phyloP scores from a whole-genome alignment of 2,888 invertebrate species.

The Machimus rusticus region DNA sequence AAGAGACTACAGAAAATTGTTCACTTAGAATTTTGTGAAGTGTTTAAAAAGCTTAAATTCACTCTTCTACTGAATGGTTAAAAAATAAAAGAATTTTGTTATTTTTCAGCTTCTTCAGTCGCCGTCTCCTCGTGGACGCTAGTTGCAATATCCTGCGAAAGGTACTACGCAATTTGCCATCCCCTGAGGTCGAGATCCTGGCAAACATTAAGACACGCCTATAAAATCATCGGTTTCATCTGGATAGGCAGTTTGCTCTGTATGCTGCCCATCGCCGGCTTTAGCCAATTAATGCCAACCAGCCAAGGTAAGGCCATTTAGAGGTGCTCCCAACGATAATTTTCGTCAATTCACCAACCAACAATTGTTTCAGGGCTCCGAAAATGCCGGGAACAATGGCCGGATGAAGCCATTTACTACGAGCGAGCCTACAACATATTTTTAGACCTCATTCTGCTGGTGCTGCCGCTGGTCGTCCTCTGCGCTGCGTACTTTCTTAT shows the following conservation, averaged over 20 bases:
- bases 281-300: constrained; percentile 68
- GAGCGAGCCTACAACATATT: constrained; percentile 73
- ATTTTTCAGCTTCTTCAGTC: constrained; percentile 74
- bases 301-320: constrained; percentile 58
- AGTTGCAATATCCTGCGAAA: constrained; percentile 79
- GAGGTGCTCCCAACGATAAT: not conserved
- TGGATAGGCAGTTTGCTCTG: constrained; percentile 72
- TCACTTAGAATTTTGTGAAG: not conserved
- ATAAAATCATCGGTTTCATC: constrained; percentile 72
- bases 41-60: not conserved
- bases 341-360: not conserved
- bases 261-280: constrained; percentile 71
- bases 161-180: constrained; percentile 81
- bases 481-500: constrained; percentile 71
- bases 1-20: not conserved
- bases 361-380: constrained; percentile 63
- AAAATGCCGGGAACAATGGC: constrained; percentile 72
- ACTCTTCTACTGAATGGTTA: not conserved
- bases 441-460: constrained; percentile 70
- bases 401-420: constrained; percentile 66
- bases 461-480: constrained; percentile 72
- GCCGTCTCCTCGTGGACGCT: constrained; percentile 80
- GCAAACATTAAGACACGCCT: constrained; percentile 79
- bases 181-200: constrained; percentile 76
- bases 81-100: not conserved